A percentile compares a stretch with the other conserved stretches of the same genome.
These are phyloP conservation scores for Hippocampus mohnikei DNA, from an alignment of 2,113 vertebrate species.

Conservation along the genomic window DNA sequence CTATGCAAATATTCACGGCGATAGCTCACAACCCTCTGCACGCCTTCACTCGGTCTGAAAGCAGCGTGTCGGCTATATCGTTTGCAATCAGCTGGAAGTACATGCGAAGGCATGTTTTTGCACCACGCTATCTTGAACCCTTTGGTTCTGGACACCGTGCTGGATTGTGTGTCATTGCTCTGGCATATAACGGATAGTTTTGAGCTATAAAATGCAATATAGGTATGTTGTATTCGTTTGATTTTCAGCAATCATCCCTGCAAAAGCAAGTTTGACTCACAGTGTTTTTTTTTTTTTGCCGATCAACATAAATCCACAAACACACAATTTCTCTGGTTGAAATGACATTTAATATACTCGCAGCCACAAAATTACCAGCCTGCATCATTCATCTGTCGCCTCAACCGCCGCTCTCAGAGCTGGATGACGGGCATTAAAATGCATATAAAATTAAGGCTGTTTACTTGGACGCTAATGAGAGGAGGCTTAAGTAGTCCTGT, in stretches of 20 bases:
- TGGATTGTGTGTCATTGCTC: conserved; percentile 38
- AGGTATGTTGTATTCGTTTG: background rate
- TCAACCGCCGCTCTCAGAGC: conserved; percentile 51
- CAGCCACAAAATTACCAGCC: conserved; percentile 43
- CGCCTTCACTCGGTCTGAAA: conserved; percentile 21
- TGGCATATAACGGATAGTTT: background rate
- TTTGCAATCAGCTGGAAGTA: conserved; percentile 43
- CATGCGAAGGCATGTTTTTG: conserved; percentile 54
- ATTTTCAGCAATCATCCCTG: background rate
- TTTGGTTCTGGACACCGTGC: conserved; percentile 48
- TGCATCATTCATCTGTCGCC: conserved; percentile 38
- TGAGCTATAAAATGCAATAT: conserved; percentile 1
- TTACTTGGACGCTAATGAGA: conserved; percentile 86
- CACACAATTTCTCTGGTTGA: conserved; percentile 37
- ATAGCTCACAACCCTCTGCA: conserved; percentile 20
- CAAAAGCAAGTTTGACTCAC: conserved; percentile 1
- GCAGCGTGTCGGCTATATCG: conserved; percentile 38
- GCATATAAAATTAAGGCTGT: conserved; percentile 84
- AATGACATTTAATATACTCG: conserved; percentile 35
- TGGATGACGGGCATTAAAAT: conserved; percentile 87
- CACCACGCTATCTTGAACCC: conserved; percentile 53
- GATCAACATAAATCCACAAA: conserved; percentile 42
- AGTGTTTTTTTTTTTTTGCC: background rate
- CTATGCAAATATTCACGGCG: conserved; percentile 26
- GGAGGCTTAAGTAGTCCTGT: conserved; percentile 70